A percentile compares a stretch with the other conserved stretches of the same genome.
These are phyloP conservation scores for Pangasius krempfi DNA, from an alignment of 2,797 vertebrate species.

Conservation along the genomic window DNA sequence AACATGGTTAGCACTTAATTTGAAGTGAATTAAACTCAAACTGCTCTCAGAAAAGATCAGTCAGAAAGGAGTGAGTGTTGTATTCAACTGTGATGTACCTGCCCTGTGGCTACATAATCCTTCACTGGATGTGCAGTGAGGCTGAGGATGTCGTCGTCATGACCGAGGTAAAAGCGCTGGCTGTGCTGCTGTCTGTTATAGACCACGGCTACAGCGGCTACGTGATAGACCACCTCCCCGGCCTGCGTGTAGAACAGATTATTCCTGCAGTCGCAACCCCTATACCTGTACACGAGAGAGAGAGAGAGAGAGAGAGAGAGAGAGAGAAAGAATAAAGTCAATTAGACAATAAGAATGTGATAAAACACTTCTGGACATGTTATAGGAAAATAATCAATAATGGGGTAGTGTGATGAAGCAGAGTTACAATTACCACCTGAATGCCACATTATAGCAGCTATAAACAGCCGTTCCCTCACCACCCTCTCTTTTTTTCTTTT, in stretches of 20 bases:
- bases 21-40: not conserved
- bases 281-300: slow-evolving; percentile 77
- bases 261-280: slow-evolving; percentile 93
- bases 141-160: slow-evolving; percentile 93
- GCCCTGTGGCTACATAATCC: slow-evolving; percentile 89
- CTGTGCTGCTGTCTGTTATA: slow-evolving; percentile 88
- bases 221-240: slow-evolving; percentile 92
- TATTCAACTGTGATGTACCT: slow-evolving; percentile 70
- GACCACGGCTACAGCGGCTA: slow-evolving; percentile 86
- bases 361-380: not conserved
- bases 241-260: slow-evolving; percentile 94
- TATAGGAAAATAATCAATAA: not conserved
- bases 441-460: not conserved
- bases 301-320: slow-evolving; percentile 6
- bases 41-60: not conserved
- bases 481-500: not conserved
- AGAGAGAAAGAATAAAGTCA: not conserved
- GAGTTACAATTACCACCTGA: not conserved
- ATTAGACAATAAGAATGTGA: not conserved
- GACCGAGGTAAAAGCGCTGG: slow-evolving; percentile 91
- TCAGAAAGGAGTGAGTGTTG: not conserved
- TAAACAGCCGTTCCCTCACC: not conserved
- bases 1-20: not conserved
- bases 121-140: slow-evolving; percentile 89
- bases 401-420: not conserved